Evolutionary conservation across 2,113 vertebrate genomes (phyloP).

Genomic region (Notechis scutatus): DNA sequence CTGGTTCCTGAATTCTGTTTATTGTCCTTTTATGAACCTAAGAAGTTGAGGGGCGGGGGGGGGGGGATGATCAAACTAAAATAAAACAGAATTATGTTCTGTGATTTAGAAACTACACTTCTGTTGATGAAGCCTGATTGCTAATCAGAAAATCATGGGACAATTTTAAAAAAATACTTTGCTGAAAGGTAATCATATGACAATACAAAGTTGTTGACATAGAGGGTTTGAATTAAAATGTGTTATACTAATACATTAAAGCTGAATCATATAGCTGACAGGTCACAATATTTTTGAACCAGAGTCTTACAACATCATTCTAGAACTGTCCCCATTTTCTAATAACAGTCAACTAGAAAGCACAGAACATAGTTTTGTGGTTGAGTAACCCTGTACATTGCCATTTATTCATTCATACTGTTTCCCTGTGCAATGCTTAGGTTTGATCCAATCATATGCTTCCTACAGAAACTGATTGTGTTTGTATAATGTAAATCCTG

Average conservation of each 20-base stretch:
- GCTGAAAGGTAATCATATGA: neutral
- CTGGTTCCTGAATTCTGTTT: neutral
- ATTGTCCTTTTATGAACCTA: neutral
- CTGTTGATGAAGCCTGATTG: neutral
- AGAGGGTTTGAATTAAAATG: neutral
- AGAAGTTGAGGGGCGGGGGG: neutral
- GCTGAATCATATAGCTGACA: neutral
- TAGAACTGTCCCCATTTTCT: neutral
- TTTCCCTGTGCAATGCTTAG: neutral
- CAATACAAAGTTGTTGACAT: neutral
- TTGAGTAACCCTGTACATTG: neutral
- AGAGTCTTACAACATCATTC: neutral
- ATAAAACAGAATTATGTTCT: neutral
- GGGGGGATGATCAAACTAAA: neutral
- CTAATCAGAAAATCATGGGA: neutral
- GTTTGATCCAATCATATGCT: neutral
- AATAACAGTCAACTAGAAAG: neutral
- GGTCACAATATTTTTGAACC: neutral
- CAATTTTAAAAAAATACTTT: neutral
- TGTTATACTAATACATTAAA: neutral
- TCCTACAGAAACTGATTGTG: neutral
- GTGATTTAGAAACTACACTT: neutral
- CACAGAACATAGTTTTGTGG: neutral
- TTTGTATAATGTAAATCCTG: neutral
- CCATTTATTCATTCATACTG: neutral